A percentile compares a stretch with the other conserved stretches of the same genome.
Evolutionary conservation across 2,797 vertebrate species (phyloP).

Genomic region (Scolopax bukidnonensis): DNA sequence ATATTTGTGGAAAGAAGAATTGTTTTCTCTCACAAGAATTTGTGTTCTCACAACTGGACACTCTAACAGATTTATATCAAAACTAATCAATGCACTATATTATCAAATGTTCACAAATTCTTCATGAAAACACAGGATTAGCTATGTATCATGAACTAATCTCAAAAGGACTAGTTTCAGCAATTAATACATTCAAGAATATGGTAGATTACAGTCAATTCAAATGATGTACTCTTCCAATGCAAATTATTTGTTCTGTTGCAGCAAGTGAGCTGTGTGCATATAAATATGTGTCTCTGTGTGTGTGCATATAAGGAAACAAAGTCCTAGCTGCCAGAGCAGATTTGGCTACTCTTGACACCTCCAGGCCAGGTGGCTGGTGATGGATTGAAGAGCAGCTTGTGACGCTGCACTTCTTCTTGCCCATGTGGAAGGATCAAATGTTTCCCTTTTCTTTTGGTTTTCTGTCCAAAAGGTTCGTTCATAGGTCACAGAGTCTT

Average conservation of each 20-base stretch:
- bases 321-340: neutral
- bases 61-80: neutral
- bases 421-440: neutral
- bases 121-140: neutral
- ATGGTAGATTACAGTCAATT: neutral
- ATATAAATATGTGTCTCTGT: neutral
- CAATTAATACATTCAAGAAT: neutral
- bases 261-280: neutral
- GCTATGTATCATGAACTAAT: neutral
- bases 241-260: neutral
- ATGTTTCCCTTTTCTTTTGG: rapidly evolving
- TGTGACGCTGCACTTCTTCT: neutral
- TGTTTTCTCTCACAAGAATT: neutral
- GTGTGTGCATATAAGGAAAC: neutral
- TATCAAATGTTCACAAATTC: neutral
- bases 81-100: neutral
- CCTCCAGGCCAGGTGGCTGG: neutral
- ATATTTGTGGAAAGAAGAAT: neutral
- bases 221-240: neutral
- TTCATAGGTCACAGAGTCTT: neutral
- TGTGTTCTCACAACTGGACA: neutral
- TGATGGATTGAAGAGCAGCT: neutral
- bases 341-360: neutral
- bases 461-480: neutral
- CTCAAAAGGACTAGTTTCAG: neutral